Base-by-base conservation (phyloP, 2,797 vertebrate species). In the Danio choprae region DNA sequence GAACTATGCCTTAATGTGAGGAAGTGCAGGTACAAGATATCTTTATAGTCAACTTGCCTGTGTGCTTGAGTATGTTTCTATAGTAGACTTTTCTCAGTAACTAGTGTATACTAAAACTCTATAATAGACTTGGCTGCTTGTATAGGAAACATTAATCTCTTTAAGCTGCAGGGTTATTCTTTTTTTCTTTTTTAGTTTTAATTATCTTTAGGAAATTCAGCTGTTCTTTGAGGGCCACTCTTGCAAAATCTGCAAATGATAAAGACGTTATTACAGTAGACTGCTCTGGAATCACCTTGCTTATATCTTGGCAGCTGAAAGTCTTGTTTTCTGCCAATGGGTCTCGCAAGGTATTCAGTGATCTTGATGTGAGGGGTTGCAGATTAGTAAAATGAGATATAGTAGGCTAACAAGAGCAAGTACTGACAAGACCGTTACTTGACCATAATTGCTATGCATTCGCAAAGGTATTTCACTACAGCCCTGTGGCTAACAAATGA, bases 361-460 rank as follows among this genome's bases (percentile, higher is more conserved):
- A 60, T 40, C 36, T 44, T 79, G 18, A 6, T 58, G 12, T 40
- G 60, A 41, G 18, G 13, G 38, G 36, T 9, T 36, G 8, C 60
- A 77, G 29, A 74, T 38, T 62, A 10, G 18, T 62, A 8, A 74
- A 69, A 74, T 41, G 13, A 48, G 6, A 36, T 18, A 38, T 0
- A 16, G 50, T 16, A 76, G 38, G 7, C 13, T 73, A 73, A 8
- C 20, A 68, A 7, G 15, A 65, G 60, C 60, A 76, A 53, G 74
- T 76, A 36, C 46, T 51, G 46, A 71, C 67, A 51, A 29, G 67
- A 70, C 55, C 12, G 7, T 48, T 59, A 76, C 50, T 59, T 78
- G 5, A 4, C 55, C 16, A 38, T 67, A 44, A 67, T 56, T 46
- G 15, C 58, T 10, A 41, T 51, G 73, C 62, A 56, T 44, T n/a